Percentiles rank a stretch among this genome's conserved stretches.
These are phyloP conservation scores for Acestrorhynchus altus DNA, from an alignment of 2,797 vertebrate species.

Conservation along the genomic window DNA sequence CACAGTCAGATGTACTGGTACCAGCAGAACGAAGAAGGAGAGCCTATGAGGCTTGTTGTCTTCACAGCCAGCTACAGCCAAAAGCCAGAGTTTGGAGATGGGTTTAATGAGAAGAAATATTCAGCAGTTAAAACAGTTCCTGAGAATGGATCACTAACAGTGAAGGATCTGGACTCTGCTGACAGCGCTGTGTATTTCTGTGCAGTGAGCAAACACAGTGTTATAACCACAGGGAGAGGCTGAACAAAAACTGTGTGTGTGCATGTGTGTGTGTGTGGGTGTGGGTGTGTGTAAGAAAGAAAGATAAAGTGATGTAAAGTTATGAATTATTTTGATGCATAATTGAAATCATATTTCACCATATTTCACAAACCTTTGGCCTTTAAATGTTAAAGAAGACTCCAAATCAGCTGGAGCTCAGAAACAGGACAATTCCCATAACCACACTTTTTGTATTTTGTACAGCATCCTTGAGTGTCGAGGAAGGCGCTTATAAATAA, in stretches of 20 bases:
- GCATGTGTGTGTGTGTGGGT: no score
- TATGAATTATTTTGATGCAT: no score
- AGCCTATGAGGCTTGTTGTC: conserved; percentile 28
- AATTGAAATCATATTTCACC: no score
- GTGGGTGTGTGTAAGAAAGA: not conserved
- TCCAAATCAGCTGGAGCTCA: no score
- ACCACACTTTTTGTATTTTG: no score
- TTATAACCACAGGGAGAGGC: conserved; percentile 14
- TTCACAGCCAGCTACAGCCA: not conserved
- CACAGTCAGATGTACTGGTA: conserved; percentile 54
- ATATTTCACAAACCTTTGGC: no score
- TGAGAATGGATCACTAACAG: conserved; percentile 52
- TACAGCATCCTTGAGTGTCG: no score
- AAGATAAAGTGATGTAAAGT: no score
- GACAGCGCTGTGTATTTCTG: conserved; percentile 65
- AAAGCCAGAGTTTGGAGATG: conserved; percentile 36
- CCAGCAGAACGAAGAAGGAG: conserved; percentile 18
- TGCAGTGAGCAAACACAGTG: conserved; percentile 60
- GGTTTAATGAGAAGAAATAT: conserved; percentile 35
- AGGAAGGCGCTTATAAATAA: no score
- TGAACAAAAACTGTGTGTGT: conserved; percentile 48
- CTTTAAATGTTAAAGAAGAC: no score
- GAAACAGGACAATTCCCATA: no score
- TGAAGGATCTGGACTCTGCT: conserved; percentile 41
- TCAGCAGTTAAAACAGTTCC: conserved; percentile 18